Conservation (phyloP, 37 sponge, comb jelly and placozoan species). For the Tethya wilhelma region DNA sequence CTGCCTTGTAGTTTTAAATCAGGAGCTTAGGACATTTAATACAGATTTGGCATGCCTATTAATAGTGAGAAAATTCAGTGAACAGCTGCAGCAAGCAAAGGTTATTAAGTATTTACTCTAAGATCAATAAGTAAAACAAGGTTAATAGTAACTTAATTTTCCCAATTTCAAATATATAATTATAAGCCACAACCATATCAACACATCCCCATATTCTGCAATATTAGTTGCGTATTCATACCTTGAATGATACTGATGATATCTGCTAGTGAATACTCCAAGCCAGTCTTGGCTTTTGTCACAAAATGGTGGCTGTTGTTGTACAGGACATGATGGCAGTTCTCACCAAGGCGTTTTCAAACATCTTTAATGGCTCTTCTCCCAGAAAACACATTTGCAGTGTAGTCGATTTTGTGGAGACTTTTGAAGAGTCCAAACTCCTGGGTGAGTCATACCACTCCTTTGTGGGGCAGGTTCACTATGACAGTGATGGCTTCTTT, state of each 20-base stretch:
- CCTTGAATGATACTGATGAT: neutral
- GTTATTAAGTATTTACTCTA: too few relatives aligned
- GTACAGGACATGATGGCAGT: neutral
- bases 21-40: too few relatives aligned
- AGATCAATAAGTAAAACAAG: too few relatives aligned
- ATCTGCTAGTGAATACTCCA: neutral
- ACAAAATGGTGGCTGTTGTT: conserved; percentile 21
- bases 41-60: too few relatives aligned
- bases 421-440: neutral
- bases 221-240: neutral
- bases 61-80: too few relatives aligned
- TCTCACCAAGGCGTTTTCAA: neutral
- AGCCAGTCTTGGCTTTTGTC: neutral
- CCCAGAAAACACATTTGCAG: neutral
- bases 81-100: too few relatives aligned
- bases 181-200: too few relatives aligned
- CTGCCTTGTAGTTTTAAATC: too few relatives aligned
- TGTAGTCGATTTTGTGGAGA: neutral
- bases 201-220: too few relatives aligned
- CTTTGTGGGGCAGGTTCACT: neutral
- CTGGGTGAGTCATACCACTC: neutral
- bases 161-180: too few relatives aligned
- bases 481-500: neutral
- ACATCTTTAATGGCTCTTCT: neutral
- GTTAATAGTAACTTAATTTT: too few relatives aligned